Evolutionary conservation across 2,888 invertebrate species (phyloP).

Genomic region (Bugulina stolonifera): DNA sequence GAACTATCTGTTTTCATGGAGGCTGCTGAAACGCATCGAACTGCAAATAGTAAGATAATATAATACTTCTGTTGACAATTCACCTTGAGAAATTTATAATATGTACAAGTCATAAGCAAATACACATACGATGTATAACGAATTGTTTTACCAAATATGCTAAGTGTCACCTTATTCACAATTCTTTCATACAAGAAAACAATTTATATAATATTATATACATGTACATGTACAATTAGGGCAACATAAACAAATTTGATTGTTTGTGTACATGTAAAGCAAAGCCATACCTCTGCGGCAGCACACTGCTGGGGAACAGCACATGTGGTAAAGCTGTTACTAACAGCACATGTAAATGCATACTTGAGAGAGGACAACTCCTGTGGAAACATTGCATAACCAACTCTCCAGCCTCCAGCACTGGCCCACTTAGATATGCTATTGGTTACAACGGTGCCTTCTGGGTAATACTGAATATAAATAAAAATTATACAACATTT

Average conservation of each 20-base stretch:
- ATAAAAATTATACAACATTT: no score
- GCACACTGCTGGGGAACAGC: slow-evolving; percentile 51
- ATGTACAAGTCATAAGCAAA: no score
- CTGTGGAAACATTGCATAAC: slow-evolving; percentile 47
- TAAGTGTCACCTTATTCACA: background rate
- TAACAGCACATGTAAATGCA: slow-evolving; percentile 45
- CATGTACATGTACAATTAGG: background rate
- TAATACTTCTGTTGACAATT: no score
- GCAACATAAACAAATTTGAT: no score
- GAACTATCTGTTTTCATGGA: no score
- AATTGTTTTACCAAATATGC: no score
- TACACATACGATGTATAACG: no score
- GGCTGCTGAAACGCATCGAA: no score
- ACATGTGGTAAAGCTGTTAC: slow-evolving; percentile 48
- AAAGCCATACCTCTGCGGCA: slow-evolving; percentile 40
- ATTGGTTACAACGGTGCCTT: slow-evolving; percentile 48
- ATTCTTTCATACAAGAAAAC: background rate
- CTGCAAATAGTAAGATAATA: no score
- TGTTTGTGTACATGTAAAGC: no score
- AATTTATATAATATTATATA: background rate
- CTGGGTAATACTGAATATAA: slow-evolving; percentile 47
- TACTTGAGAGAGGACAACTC: slow-evolving; percentile 33
- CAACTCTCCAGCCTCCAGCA: slow-evolving; percentile 52
- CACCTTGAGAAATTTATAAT: no score
- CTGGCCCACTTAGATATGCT: slow-evolving; percentile 54